phyloP scores from a whole-genome alignment of 2,888 invertebrate species.

The Branchipolynoe longqiensis region DNA sequence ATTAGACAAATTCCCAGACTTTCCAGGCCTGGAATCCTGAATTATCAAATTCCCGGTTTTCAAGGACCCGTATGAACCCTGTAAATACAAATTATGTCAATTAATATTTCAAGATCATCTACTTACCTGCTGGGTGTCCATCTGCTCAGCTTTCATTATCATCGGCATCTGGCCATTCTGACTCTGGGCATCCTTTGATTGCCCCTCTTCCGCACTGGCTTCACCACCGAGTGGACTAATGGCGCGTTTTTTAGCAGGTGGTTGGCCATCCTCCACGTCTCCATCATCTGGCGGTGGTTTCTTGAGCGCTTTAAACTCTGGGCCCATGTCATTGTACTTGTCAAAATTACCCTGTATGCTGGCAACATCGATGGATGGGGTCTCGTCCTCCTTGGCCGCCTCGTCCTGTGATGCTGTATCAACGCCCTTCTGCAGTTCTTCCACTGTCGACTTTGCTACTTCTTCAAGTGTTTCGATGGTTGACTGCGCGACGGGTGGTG shows the following conservation, averaged over 20 bases:
- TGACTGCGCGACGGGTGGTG: not conserved
- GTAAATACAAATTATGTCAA: too few species aligned
- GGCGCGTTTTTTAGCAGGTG: not conserved
- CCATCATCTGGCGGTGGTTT: conserved; percentile 17
- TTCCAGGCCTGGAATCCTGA: too few species aligned
- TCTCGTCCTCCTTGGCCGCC: not conserved
- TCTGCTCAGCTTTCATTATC: too few species aligned
- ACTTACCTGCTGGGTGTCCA: too few species aligned
- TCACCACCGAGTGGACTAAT: not conserved
- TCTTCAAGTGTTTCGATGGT: not conserved
- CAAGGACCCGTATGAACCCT: too few species aligned
- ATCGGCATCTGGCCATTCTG: too few species aligned
- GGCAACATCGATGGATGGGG: not conserved
- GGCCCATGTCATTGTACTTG: not conserved
- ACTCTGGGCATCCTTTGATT: too few species aligned
- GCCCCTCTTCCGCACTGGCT: too few species aligned
- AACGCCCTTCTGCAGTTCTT: not conserved
- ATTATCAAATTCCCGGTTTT: too few species aligned
- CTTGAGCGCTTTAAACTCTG: not conserved
- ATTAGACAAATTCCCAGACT: too few species aligned
- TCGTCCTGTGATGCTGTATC: not conserved
- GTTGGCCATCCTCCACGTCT: not conserved
- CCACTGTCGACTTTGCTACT: not conserved
- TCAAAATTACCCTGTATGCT: not conserved
- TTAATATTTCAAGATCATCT: too few species aligned